phyloP scores from a whole-genome alignment of 2,888 invertebrate species.

The Parnassius mnemosyne region DNA sequence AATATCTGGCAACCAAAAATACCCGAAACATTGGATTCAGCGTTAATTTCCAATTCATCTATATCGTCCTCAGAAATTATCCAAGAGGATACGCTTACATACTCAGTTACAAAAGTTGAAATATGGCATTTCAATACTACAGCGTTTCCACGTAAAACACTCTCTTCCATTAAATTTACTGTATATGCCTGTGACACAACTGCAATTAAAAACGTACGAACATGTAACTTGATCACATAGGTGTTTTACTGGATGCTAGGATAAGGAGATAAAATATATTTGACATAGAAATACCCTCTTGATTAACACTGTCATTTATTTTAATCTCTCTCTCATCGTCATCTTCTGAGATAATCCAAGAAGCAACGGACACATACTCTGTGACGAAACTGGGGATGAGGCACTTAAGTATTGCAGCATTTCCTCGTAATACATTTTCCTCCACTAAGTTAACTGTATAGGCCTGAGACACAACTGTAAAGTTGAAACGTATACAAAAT shows the following conservation, averaged over 20 bases:
- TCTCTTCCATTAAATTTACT: slow-evolving; percentile 95
- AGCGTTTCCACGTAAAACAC: slow-evolving; percentile 93
- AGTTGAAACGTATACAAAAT: slow-evolving; percentile 21
- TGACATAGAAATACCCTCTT: slow-evolving; percentile 51
- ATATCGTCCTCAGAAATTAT: slow-evolving; percentile 85
- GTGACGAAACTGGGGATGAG: slow-evolving; percentile 92
- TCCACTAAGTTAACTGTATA: slow-evolving; percentile 92
- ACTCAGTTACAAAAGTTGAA: slow-evolving; percentile 95
- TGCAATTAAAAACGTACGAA: slow-evolving; percentile 70
- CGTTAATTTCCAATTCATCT: slow-evolving; percentile 72
- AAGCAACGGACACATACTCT: slow-evolving; percentile 89
- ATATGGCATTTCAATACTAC: slow-evolving; percentile 95
- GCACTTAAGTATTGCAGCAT: slow-evolving; percentile 90
- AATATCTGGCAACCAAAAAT: slow-evolving; percentile 33
- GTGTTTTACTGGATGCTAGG: slow-evolving; percentile 22
- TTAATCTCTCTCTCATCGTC: slow-evolving; percentile 60
- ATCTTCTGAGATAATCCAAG: slow-evolving; percentile 87
- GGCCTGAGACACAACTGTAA: slow-evolving; percentile 81
- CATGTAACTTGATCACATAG: slow-evolving; percentile 18
- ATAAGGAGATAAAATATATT: slow-evolving; percentile 11
- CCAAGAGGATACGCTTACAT: slow-evolving; percentile 93
- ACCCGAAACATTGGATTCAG: slow-evolving; percentile 67
- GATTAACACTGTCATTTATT: slow-evolving; percentile 49
- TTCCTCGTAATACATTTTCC: slow-evolving; percentile 91
- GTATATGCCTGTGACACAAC: slow-evolving; percentile 94